Conservation (phyloP, 1,140 invertebrate species). For the Drosophila sp. region DNA sequence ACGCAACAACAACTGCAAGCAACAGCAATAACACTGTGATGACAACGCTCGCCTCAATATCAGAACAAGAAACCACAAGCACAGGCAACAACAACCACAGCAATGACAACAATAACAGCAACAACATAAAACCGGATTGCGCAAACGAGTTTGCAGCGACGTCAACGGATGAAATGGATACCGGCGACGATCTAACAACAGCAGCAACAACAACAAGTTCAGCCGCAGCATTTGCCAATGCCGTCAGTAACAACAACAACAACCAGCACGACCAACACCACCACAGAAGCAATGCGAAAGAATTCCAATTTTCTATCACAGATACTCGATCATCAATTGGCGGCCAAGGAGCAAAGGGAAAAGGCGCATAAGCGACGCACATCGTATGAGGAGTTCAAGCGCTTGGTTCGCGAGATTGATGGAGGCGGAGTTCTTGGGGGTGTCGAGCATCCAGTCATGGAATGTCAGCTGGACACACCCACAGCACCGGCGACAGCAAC, state of each 20-base stretch:
- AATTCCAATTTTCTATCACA: constrained; percentile 84
- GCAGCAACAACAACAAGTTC: constrained; percentile 31
- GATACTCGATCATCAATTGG: constrained; percentile 82
- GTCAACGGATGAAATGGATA: constrained; percentile 68
- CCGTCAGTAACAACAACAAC: constrained; percentile 31
- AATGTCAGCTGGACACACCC: constrained; percentile 43
- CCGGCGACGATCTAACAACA: constrained; percentile 66
- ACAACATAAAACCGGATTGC: constrained; percentile 71
- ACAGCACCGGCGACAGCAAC: constrained; percentile 3
- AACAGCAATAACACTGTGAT: constrained; percentile 46
- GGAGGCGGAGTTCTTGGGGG: constrained; percentile 38
- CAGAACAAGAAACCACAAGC: constrained; percentile 78
- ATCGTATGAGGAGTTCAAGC: constrained; percentile 84
- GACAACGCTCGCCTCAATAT: constrained; percentile 76
- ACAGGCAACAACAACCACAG: constrained; percentile 26
- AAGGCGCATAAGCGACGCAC: constrained; percentile 83
- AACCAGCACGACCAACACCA: constrained; percentile 52
- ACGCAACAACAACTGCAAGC: constrained; percentile 58
- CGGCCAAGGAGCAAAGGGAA: constrained; percentile 76
- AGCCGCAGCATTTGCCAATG: constrained; percentile 26
- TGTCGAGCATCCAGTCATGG: constrained; percentile 31
- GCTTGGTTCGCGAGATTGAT: constrained; percentile 79
- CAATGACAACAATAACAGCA: constrained; percentile 20
- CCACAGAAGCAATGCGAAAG: constrained; percentile 80
- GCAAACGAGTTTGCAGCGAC: constrained; percentile 70